phyloP scores from a whole-genome alignment of 2,797 vertebrate genomes.

The Liparis tanakae region DNA sequence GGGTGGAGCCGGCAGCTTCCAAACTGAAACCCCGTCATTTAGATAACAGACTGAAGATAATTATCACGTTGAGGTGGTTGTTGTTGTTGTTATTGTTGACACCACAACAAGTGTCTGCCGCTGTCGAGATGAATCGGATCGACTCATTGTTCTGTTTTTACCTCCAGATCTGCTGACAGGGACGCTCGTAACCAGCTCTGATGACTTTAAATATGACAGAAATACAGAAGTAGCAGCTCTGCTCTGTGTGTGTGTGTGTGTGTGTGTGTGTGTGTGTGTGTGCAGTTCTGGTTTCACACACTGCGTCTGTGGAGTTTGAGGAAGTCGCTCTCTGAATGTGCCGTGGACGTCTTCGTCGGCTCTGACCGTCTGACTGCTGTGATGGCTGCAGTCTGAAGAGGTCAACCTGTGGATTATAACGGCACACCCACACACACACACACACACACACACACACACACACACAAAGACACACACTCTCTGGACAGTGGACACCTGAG shows the following conservation, averaged over 20 bases:
- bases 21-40: conserved; percentile 68
- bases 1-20: conserved; percentile 69
- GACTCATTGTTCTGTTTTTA: conserved; percentile 34
- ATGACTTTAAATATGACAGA: conserved; percentile 22
- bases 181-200: conserved; percentile 2
- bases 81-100: neutral
- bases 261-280: conserved; percentile 20
- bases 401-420: conserved; percentile 56
- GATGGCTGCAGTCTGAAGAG: conserved; percentile 68
- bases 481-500: conserved; percentile 49
- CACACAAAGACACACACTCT: conserved; percentile 14
- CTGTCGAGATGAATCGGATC: conserved; percentile 5
- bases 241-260: conserved; percentile 9
- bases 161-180: conserved; percentile 10
- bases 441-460: conserved; percentile 5
- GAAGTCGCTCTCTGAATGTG: conserved; percentile 75
- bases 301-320: conserved; percentile 71
- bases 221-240: conserved; percentile 63
- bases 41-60: conserved; percentile 59
- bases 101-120: conserved; percentile 15
- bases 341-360: conserved; percentile 51
- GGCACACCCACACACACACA: conserved; percentile 27
- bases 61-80: conserved; percentile 19
- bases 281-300: conserved; percentile 75
- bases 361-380: conserved; percentile 12